Base-by-base conservation (phyloP, 2,888 invertebrate species). In the Conomelus anceps region DNA sequence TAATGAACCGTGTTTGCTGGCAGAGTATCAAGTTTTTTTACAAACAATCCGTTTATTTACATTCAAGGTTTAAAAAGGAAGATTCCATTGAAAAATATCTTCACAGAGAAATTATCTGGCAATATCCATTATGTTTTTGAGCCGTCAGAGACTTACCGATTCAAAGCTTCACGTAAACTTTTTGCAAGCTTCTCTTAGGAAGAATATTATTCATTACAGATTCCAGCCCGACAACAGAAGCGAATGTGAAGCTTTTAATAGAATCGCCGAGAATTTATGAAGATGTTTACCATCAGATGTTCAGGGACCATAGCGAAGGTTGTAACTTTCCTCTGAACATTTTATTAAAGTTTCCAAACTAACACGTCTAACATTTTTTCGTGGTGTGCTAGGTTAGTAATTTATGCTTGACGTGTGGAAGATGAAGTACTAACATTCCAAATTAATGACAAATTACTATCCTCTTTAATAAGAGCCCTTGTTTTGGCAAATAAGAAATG, bases 211-310 rank as follows among this genome's bases (percentile, higher is more conserved):
- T 63, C 63, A 63, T 86, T 86, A 23, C 86, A 86, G 86, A 86
- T 86, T 86, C 24, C 24, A 29, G 86, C 22, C 86, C 86, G 29
- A 86, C 88, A 24, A 88, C 88, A 63, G 89, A 89, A 24, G 88
- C 88, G 17, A 88, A 88, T 88, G 22, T 89, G 84, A 88, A 85
- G 84, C 85, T 86, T 22, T 84, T 90, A 29, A 90, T 90, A 11
- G 89, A 89, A 86, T 26, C 89, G 34, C 90, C 90, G 13, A 22
- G 90, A 13, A 24, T 85, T 22, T 90, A 89, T 22, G 90, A 88
- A 26, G 88, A 88, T 29, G 85, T 29, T 41, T 89, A 90, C 23
- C 90, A 90, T 24, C 89, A 89, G 85, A 90, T 90, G 90, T 90
- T 34, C 26, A 88, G 89, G 23, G 89, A 89, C 88, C 86, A 88